Base-by-base conservation (phyloP, 2,888 invertebrate species). In the Timema podura region DNA sequence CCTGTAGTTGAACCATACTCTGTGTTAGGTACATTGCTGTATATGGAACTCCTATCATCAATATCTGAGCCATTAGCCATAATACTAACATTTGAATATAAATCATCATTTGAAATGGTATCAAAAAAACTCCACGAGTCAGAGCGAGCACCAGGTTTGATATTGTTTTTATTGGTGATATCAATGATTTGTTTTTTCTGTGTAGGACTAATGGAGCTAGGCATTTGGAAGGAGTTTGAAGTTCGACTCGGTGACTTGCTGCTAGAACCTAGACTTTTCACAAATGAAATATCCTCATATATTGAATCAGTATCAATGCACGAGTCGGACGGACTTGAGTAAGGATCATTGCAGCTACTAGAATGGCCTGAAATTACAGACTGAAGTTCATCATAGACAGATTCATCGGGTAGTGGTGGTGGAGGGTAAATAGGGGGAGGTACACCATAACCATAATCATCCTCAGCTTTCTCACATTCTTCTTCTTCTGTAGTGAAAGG, bases 391-490 rank as follows among this genome's bases (percentile, higher is more conserved):
- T 87, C 86, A 76, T 87, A 86, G 71, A 85, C 80, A 48, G 83
- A 82, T 76, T 86, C 85, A 74, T 85, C 83, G 48, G 86, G 84
- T 76, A 84, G 80, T 64, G 86, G 85, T n/a, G 86, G 86, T 68
- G 86, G 86, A 61, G 87, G 86, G 76, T 86, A 85, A 47, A 81
- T 77, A n/a, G 86, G 86, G 15, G 87, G 86, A 54, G 86, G 85
- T 69, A 83, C 80, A 75, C 81, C 82, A 11, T 78, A 74, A 65
- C 80, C 76, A 68, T 80, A 79, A 69, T 79, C 79, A 67, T 78
- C 46, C 11, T 44, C 49, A 64, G 78, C 72, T 74, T 77, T 65
- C 76, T 77, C 51, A 75, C 75, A 13, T 76, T 64, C 73, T 78
- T 78, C 7, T 75, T 76, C 45, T 79, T 67, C 72, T 48, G 75